Conservation (phyloP, 1,140 invertebrate genomes). For the Camponotus vicinus region DNA sequence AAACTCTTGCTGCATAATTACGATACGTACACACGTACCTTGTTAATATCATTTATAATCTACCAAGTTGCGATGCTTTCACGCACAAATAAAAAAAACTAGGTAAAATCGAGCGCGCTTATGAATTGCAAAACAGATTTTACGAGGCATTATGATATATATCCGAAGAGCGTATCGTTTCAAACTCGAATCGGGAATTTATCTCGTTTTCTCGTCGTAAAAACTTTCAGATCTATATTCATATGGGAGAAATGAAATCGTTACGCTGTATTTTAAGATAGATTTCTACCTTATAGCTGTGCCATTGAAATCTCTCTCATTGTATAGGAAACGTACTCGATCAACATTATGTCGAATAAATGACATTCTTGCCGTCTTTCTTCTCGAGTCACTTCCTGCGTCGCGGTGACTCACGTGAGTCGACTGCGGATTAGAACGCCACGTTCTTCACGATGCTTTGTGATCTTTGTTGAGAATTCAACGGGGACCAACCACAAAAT, state of each 20-base stretch:
- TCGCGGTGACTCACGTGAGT: constrained; percentile 72
- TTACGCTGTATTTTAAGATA: background rate
- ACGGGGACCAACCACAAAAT: background rate
- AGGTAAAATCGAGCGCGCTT: constrained; percentile 5
- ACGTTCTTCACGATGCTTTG: background rate
- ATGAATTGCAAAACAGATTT: constrained; percentile 1
- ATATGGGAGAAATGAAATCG: background rate
- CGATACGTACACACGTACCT: background rate
- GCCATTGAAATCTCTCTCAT: background rate
- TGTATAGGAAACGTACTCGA: constrained; percentile 27
- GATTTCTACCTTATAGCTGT: background rate
- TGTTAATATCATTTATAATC: constrained; percentile 13
- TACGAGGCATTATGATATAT: background rate
- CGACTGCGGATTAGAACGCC: constrained; percentile 47
- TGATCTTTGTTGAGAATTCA: constrained; percentile 34
- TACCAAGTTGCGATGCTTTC: background rate
- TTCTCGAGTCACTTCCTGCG: constrained; percentile 74
- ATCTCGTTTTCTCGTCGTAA: background rate
- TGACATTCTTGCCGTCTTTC: constrained; percentile 64
- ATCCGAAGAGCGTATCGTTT: background rate
- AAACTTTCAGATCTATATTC: background rate
- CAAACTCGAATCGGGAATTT: background rate
- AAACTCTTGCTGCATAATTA: background rate
- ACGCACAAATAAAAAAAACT: background rate
- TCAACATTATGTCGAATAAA: constrained; percentile 12